Base-by-base conservation (phyloP, 1,140 invertebrate genomes). In the Schlechtendalia chinensis region DNA sequence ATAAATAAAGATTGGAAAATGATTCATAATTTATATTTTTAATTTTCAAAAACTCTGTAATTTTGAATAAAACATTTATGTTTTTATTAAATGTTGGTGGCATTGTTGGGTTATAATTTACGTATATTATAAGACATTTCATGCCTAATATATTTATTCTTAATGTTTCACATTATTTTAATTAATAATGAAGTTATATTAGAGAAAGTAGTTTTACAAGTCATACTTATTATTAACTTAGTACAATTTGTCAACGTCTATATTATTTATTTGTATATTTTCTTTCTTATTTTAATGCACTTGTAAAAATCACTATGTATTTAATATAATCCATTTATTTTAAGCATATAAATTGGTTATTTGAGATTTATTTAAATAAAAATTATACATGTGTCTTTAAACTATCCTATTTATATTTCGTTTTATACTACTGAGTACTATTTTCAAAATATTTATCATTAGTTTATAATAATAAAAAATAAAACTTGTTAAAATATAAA, bases 31-130 rank as follows among this genome's bases (percentile, higher is more conserved):
- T 39, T 4, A 39, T 24, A 24, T 58, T 63, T 63, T 19, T 63
- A 29, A 5, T 32, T 16, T 59, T 27, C 8, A 59, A 27, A 59
- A 59, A 59, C 8, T 16, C 24, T 22, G 22, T 50, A 24, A 69
- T 24, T 69, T 69, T 47, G 45, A 69, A 69, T 5, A 47, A 69
- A 69, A 24, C 22, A 50, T 50, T 69, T 63, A 27, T 69, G 24
- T 47, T 69, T 47, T 69, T 47, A 27, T 67, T 12, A 63, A 32
- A 6, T 63, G 19, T 63, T 32, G 19, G 10, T 63, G 19, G 6
- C 27, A 63, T 63, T 63, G 29, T 61, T 29, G 17, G 59, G 24
- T 19, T 8, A 32, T 32, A n/a, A 11, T 32, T 12, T 45, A 67
- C 10, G n/a, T 27, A n/a, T 65, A 11, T 65, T 39, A 39, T 39